Base-by-base conservation (phyloP, 1,140 invertebrate species). In the Probaryconus sp. region DNA sequence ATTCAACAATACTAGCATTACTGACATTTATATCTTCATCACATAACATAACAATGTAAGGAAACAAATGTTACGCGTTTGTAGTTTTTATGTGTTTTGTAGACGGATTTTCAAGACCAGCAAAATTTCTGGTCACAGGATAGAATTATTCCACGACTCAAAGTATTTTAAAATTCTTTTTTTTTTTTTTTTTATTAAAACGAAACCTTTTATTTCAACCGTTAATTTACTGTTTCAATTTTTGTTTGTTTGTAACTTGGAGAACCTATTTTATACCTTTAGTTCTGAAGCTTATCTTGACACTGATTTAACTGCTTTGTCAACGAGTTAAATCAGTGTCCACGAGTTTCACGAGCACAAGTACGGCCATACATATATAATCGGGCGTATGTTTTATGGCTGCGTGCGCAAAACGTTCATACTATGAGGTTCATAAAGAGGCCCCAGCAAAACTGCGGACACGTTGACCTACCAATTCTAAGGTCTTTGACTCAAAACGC, bases 261-360 rank as follows among this genome's bases (percentile, higher is more conserved):
- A n/a, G n/a, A n/a, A n/a, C n/a, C n/a, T n/a, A n/a, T n/a, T n/a
- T n/a, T n/a, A n/a, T n/a, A n/a, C n/a, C n/a, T n/a, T n/a, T n/a
- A n/a, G n/a, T n/a, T n/a, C n/a, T n/a, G n/a, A n/a, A n/a, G n/a
- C n/a, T n/a, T n/a, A n/a, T n/a, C n/a, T n/a, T n/a, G n/a, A n/a
- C n/a, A n/a, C n/a, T n/a, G n/a, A n/a, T n/a, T n/a, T n/a, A n/a
- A n/a, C n/a, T n/a, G n/a, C n/a, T n/a, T n/a, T n/a, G n/a, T n/a
- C n/a, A n/a, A n/a, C n/a, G n/a, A 61, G 55, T 71, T 81, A 81
- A 83, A 83, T 82, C 79, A 82, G 70, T 65, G 53, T 24, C 38
- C 74, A 82, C 79, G 55, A 55, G 61, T 73, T 82, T 81, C 81
- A 83, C 80, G 76, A 80, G 68, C 61, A 11, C 48, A 16, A 13